These are phyloP conservation scores for Parnassius apollo DNA, from an alignment of 2,888 invertebrate genomes.

Conservation along the genomic window DNA sequence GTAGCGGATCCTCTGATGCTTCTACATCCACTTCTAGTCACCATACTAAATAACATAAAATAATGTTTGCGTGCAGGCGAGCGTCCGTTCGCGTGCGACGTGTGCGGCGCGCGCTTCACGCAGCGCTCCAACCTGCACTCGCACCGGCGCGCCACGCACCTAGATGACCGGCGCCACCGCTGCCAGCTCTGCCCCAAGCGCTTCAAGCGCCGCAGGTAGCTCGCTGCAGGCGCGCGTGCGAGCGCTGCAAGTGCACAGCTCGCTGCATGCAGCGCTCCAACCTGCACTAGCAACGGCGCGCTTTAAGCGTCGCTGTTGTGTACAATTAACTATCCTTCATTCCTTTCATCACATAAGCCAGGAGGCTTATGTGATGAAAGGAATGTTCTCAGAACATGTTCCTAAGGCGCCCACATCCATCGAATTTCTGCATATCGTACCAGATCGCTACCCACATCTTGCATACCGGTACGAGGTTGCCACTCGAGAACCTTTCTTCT, in stretches of 20 bases:
- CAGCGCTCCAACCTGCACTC: constrained; percentile 91
- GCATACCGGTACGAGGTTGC: too few species aligned
- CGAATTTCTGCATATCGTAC: too few species aligned
- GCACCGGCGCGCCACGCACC: constrained; percentile 89
- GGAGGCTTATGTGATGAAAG: too few species aligned
- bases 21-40: too few species aligned
- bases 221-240: constrained; percentile 83
- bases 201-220: constrained; percentile 82
- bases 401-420: too few species aligned
- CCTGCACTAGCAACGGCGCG: constrained; percentile 88
- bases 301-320: constrained; percentile 46
- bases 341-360: too few species aligned
- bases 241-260: constrained; percentile 89
- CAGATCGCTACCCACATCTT: too few species aligned
- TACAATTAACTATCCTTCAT: too few species aligned
- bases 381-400: too few species aligned
- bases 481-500: too few species aligned
- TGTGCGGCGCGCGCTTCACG: constrained; percentile 89
- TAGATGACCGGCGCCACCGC: constrained; percentile 87
- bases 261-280: constrained; percentile 91
- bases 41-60: too few species aligned
- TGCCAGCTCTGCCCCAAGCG: constrained; percentile 87
- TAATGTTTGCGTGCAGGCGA: constrained; percentile 74
- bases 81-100: constrained; percentile 88
- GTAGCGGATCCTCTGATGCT: too few species aligned